Conservation (phyloP, 1,140 invertebrate genomes). For the Ips typographus region DNA sequence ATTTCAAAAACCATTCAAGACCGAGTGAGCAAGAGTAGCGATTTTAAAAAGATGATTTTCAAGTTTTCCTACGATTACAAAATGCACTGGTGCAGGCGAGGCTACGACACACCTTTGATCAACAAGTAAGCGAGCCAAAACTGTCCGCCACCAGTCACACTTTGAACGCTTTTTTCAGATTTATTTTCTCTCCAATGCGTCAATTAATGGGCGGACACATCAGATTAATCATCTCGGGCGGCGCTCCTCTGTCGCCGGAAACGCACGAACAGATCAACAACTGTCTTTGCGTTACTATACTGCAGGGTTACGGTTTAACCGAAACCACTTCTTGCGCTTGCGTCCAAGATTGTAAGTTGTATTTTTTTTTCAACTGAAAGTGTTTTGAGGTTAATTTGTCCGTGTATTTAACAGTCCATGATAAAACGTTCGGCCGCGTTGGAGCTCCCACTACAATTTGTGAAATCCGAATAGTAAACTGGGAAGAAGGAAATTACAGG, state of each 20-base stretch:
- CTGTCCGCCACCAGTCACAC: no score
- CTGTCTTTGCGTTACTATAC: constrained; percentile 86
- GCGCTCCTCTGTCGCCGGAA: constrained; percentile 93
- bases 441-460: constrained; percentile 86
- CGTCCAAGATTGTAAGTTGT: constrained; percentile 76
- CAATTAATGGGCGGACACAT: constrained; percentile 84
- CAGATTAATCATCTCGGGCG: constrained; percentile 85
- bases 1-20: constrained; percentile 95
- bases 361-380: not conserved
- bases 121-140: constrained; percentile 59
- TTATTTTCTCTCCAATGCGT: constrained; percentile 78
- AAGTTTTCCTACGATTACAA: constrained; percentile 93
- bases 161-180: constrained; percentile 46
- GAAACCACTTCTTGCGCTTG: constrained; percentile 94
- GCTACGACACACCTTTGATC: constrained; percentile 81
- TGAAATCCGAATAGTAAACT: constrained; percentile 86
- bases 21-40: constrained; percentile 78
- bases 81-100: constrained; percentile 77
- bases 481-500: constrained; percentile 94
- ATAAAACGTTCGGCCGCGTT: constrained; percentile 79
- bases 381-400: not conserved
- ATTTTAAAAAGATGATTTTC: constrained; percentile 78
- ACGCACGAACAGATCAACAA: constrained; percentile 94
- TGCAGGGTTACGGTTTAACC: constrained; percentile 96
- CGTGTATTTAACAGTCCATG: constrained; percentile 54